Evolutionary conservation across 2,888 invertebrate genomes (phyloP), one percentile per base, ranked within the genome.

Genomic region (Drosophila falleni): DNA sequence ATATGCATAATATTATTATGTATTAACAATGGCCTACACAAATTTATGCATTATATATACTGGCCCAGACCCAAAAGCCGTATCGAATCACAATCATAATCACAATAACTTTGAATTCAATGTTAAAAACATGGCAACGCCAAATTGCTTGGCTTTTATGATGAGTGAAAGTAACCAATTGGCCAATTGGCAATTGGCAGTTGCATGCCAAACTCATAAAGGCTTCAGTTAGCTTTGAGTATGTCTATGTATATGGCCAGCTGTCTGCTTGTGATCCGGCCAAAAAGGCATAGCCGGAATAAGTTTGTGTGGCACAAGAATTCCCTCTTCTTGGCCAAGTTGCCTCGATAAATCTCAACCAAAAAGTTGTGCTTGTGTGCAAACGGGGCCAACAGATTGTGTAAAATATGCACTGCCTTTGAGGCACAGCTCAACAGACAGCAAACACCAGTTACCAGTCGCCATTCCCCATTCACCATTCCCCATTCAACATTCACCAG

Each of bases 221-320:
- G 80, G 54, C 35, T 46, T 42, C 63, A 44, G 47, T 44, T 61
- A 58, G 55, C 63, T 44, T 29, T 39, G 19, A 26, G 19, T 46
- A 26, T 42, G 19, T 68, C n/a, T 54, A 15, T 29, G 15, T 46
- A 26, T 23, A n/a, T n/a, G n/a, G n/a, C n/a, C n/a, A n/a, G n/a
- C n/a, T n/a, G 41, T 58, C 31, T 60, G 46, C 75, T 64, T 78
- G 64, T 62, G 67, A 39, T 58, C 10, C 59, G 37, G 55, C 46
- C 58, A 49, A 84, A 84, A 84, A 89, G 78, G 87, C 84, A 84
- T 85, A 74, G 89, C 62, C 67, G 46, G 64, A 59, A 89, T 83
- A 80, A 72, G 72, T 72, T 73, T 70, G 68, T 68, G 33, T 54
- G 53, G 67, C 67, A 47, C 64, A 80, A 70, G 61, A 70, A 80